These are phyloP conservation scores for Bombus sibiricus DNA, from an alignment of 1,140 invertebrate species.

Conservation along the genomic window DNA sequence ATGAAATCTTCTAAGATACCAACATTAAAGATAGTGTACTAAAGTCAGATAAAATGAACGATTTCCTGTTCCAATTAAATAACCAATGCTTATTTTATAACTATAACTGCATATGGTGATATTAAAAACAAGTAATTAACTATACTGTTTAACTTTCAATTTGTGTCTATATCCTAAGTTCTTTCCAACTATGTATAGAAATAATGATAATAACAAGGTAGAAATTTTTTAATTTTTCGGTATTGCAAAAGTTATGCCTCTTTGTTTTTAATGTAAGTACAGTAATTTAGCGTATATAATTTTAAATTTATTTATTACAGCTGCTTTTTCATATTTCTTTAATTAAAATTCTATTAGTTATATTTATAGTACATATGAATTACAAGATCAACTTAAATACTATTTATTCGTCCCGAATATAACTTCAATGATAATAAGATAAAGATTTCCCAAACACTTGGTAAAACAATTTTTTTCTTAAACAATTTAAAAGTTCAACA, in stretches of 20 bases:
- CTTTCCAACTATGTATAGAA: not conserved
- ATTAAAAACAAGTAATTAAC: not conserved
- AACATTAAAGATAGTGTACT: not conserved
- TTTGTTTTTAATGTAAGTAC: not conserved
- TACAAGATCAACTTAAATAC: not conserved
- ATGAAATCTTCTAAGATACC: constrained; percentile 1
- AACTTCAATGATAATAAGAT: not conserved
- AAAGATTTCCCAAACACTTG: not conserved
- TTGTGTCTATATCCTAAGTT: not conserved
- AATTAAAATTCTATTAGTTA: not conserved
- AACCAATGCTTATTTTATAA: not conserved
- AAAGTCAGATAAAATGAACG: not conserved
- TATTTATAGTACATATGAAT: not conserved
- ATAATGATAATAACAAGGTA: not conserved
- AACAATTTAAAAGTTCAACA: not conserved
- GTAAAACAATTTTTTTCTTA: not conserved
- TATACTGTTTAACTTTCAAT: not conserved
- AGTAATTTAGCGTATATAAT: not conserved
- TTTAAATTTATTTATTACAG: not conserved
- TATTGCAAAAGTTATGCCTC: not conserved
- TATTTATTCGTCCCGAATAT: not conserved
- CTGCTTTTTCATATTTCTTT: not conserved
- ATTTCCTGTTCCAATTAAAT: not conserved
- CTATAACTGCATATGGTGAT: not conserved
- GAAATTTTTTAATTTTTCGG: not conserved